These are phyloP conservation scores for Strigops habroptila DNA, from an alignment of 2,113 vertebrate species.

Conservation along the genomic window DNA sequence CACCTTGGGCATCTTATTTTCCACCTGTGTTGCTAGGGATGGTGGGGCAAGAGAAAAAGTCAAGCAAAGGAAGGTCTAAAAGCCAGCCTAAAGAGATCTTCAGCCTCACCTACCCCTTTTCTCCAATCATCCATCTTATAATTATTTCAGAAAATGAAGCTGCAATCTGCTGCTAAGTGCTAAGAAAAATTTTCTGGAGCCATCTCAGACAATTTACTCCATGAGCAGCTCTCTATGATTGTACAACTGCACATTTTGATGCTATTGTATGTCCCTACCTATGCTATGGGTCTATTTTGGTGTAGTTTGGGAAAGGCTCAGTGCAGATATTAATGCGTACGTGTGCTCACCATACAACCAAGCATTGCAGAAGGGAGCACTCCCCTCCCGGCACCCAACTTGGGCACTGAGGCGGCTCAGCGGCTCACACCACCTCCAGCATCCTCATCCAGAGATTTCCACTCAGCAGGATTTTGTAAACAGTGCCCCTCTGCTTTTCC, in stretches of 20 bases:
- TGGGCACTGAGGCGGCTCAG: not conserved
- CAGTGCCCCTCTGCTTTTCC: not conserved
- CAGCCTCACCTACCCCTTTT: not conserved
- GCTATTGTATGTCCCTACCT: not conserved
- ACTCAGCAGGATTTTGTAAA: not conserved
- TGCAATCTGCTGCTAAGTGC: not conserved
- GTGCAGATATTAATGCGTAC: rapidly evolving
- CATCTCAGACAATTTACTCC: not conserved
- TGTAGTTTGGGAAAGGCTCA: not conserved
- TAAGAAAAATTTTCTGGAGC: not conserved
- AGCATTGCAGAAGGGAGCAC: rapidly evolving
- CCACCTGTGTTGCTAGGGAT: not conserved
- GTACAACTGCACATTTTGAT: not conserved
- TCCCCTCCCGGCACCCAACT: not conserved
- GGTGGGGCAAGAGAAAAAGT: not conserved
- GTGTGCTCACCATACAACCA: not conserved
- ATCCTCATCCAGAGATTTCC: not conserved
- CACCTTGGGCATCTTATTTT: not conserved
- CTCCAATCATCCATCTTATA: not conserved
- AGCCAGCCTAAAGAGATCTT: not conserved
- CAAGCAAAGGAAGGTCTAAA: not conserved
- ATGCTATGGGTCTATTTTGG: rapidly evolving
- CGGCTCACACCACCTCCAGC: not conserved
- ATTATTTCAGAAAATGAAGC: not conserved
- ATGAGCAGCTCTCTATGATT: not conserved